Percentiles rank a stretch among this genome's conserved stretches.
Conservation (phyloP, 2,113 vertebrate genomes). For the Abramis brama region DNA sequence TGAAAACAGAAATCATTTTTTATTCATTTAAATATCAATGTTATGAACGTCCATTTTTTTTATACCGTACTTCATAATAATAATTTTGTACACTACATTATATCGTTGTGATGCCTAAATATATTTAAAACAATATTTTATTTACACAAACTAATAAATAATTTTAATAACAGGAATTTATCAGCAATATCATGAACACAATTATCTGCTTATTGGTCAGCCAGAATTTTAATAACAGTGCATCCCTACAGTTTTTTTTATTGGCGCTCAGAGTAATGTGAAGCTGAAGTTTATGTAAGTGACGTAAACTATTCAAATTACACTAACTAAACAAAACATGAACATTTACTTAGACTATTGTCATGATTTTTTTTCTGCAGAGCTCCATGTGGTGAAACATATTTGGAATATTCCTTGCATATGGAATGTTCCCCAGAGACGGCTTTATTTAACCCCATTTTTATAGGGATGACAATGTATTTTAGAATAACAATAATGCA, state of each 20-base stretch:
- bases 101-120: not conserved
- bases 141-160: not conserved
- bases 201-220: not conserved
- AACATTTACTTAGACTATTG: too few relatives aligned
- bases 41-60: not conserved
- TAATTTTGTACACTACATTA: too few relatives aligned
- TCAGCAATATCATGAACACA: not conserved
- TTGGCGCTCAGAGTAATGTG: not conserved
- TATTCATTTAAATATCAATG: too few relatives aligned
- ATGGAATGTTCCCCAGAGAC: not conserved
- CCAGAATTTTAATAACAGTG: not conserved
- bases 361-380: too few relatives aligned
- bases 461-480: not conserved
- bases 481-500: not conserved
- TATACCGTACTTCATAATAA: not conserved
- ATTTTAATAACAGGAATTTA: not conserved
- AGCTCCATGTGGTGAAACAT: not conserved
- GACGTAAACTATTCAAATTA: not conserved
- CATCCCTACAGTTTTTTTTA: not conserved
- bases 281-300: not conserved
- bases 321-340: too few relatives aligned
- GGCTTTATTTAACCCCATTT: not conserved
- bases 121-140: not conserved
- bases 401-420: not conserved
- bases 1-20: not conserved